A percentile compares a stretch with the other conserved stretches of the same genome.
These are phyloP conservation scores for Pelecanoides urinatrix DNA, from an alignment of 2,113 vertebrate genomes.

Conservation along the genomic window DNA sequence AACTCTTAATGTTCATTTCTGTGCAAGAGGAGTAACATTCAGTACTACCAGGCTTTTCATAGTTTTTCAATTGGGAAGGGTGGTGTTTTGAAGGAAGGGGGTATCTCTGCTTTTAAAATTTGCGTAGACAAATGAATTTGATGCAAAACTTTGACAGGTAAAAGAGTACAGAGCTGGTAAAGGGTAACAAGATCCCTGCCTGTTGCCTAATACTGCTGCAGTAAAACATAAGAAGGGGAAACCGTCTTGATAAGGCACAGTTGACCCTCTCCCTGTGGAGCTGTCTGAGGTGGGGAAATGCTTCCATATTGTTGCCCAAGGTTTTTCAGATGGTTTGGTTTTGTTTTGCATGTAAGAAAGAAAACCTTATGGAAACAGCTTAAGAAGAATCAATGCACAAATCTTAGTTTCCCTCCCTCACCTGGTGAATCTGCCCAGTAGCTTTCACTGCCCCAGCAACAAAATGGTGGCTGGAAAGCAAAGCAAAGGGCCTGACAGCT, in stretches of 20 bases:
- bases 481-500: neutral
- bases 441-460: neutral
- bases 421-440: neutral
- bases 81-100: neutral
- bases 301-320: neutral
- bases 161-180: neutral
- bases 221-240: neutral
- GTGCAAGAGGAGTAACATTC: neutral
- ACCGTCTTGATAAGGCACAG: fast-evolving
- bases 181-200: neutral
- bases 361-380: neutral
- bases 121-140: neutral
- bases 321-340: neutral
- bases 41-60: neutral
- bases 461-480: neutral
- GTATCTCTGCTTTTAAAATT: neutral
- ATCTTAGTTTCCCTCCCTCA: neutral
- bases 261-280: neutral
- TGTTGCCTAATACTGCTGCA: neutral
- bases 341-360: neutral
- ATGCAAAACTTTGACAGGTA: neutral
- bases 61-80: neutral
- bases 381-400: neutral
- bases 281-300: neutral
- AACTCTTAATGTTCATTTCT: neutral